Conservation (phyloP, 2,888 invertebrate genomes). For the Caenorhabditis afra region DNA sequence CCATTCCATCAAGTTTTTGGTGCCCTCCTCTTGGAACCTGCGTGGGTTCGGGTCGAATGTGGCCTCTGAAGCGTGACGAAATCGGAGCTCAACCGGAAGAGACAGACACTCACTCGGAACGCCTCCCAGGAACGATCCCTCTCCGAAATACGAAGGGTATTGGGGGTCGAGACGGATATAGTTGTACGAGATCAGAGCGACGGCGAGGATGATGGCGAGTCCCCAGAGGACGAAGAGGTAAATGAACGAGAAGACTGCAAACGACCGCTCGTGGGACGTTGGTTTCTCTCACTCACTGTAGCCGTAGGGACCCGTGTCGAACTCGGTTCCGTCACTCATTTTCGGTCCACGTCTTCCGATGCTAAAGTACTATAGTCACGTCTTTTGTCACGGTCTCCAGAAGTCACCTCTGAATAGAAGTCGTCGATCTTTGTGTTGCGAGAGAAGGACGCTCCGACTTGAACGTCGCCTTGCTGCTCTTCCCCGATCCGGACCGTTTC, state of each 20-base stretch:
- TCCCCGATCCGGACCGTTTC: constrained; percentile 8
- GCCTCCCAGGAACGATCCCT: constrained; percentile 57
- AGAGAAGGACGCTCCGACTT: constrained; percentile 1
- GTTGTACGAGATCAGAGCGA: constrained; percentile 41
- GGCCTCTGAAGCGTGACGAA: constrained; percentile 31
- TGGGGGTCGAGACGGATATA: constrained; percentile 44
- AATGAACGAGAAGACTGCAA: constrained; percentile 58
- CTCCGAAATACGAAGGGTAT: constrained; percentile 58
- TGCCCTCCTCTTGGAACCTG: constrained; percentile 38
- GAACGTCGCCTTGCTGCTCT: constrained; percentile 6
- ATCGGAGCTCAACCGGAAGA: constrained; percentile 1
- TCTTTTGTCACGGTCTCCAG: background rate
- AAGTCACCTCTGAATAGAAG: constrained; percentile 33
- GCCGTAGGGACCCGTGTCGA: constrained; percentile 57
- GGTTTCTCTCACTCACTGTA: constrained; percentile 20
- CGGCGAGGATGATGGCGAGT: constrained; percentile 39
- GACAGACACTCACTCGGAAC: constrained; percentile 56
- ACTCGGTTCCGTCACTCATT: constrained; percentile 62
- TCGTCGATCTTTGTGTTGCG: constrained; percentile 14
- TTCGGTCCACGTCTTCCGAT: constrained; percentile 47
- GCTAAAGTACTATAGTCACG: background rate
- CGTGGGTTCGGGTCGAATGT: constrained; percentile 62
- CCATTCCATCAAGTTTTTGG: constrained; percentile 50
- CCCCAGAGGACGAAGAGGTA: constrained; percentile 56
- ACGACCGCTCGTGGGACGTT: background rate